Base-by-base conservation (phyloP, 2,888 invertebrate species). In the Petrolisthes manimaculis region DNA sequence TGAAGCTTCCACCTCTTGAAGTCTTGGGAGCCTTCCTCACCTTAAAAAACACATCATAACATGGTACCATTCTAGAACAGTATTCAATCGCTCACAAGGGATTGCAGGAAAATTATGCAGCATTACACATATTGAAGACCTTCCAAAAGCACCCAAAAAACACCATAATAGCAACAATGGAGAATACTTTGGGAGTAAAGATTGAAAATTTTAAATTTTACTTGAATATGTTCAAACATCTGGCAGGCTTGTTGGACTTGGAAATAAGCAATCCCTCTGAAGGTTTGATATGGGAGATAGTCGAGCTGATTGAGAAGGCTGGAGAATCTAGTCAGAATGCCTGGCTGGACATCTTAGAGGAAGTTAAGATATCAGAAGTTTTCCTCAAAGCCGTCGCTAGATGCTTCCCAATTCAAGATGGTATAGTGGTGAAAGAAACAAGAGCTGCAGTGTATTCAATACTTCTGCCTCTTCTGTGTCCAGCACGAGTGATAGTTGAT, bases 71-170 rank as follows among this genome's bases (percentile, higher is more conserved):
- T 55, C 4, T n/a, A 18, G 79, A 79, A 55, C 53, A 54, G 18
- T 79, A 79, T 18, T 79, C 79, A 54, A 55, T 55, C 0, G 54
- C 79, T 1, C 79, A 79, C 79, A 79, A 79, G 5, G 79, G 79
- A 37, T 14, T 79, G 8, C 79, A 79, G 4, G 79, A 79, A 5
- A n/a, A 55, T 55, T 79, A 54, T 55, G n/a, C n/a, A 18, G 79
- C 79, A n/a, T 8, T 79, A 18, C 79, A 79, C 54, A 37, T 79
- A 21, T 18, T 79, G 14, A 12, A 8, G 54, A 79, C 79, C 4
- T n/a, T 79, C 54, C 54, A 51, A 24, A n/a, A 18, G 9, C 54
- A 79, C 9, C 54, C 18, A 54, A 18, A 53, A 5, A 4, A 2
- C n/a, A 21, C 12, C 0, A 53, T 79, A 37, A 37, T 37, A 37